A percentile compares a stretch with the other conserved stretches of the same genome.
phyloP scores from a whole-genome alignment of 2,113 vertebrate genomes.

The Polypterus bichir region DNA sequence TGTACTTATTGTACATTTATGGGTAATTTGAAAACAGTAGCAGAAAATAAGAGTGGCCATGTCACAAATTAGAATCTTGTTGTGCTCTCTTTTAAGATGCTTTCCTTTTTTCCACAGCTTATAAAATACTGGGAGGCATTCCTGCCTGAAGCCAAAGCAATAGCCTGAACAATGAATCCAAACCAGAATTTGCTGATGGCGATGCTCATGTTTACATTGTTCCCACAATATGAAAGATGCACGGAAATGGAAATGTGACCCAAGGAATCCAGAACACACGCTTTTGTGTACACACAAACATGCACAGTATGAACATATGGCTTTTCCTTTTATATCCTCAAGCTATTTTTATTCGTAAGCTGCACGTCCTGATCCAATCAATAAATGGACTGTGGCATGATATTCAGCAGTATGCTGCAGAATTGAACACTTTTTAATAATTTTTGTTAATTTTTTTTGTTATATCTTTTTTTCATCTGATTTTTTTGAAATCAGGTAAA shows the following conservation, averaged over 20 bases:
- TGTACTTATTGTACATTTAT: no score
- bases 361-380: slow-evolving; percentile 49
- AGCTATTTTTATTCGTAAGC: slow-evolving; percentile 58
- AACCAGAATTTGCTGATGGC: slow-evolving; percentile 36
- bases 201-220: slow-evolving; percentile 40
- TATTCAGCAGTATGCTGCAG: slow-evolving; percentile 61
- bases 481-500: slow-evolving; percentile 38
- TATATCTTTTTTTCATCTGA: slow-evolving; percentile 35
- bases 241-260: slow-evolving; percentile 15
- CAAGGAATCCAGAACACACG: slow-evolving; percentile 33
- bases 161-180: slow-evolving; percentile 62
- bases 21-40: no score
- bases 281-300: slow-evolving; percentile 30
- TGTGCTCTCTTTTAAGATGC: slow-evolving; percentile 5
- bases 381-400: slow-evolving; percentile 62
- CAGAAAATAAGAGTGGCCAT: background rate
- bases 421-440: slow-evolving; percentile 51
- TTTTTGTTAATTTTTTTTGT: slow-evolving; percentile 37
- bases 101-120: slow-evolving; percentile 54
- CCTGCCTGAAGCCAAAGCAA: slow-evolving; percentile 96
- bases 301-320: slow-evolving; percentile 38
- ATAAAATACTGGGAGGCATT: slow-evolving; percentile 98
- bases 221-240: slow-evolving; percentile 35
- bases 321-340: slow-evolving; percentile 44
- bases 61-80: background rate